Base-by-base conservation (phyloP, 2,797 vertebrate species). In the Nannoperca obscura region DNA sequence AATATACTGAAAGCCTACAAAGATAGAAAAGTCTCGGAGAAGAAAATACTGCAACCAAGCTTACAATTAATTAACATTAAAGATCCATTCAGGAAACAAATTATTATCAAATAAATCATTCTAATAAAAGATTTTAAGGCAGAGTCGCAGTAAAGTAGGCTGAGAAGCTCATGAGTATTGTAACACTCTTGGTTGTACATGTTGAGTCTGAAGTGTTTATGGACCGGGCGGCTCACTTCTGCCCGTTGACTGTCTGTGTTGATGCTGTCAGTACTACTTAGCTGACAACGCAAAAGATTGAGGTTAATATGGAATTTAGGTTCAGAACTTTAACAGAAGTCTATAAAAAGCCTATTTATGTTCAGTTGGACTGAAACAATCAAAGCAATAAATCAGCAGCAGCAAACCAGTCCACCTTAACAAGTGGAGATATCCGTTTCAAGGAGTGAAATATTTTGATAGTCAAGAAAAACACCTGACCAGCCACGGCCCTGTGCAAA, bases 381-480 rank as follows among this genome's bases (percentile, higher is more conserved):
- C n/a, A n/a, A 52, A 47, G 24, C 50, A 47, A 42, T 44, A 52
- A 53, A 64, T 36, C 27, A 47, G 4, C 30, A 8, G 47, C 14
- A 34, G 19, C 19, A 52, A 64, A 44, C 27, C 8, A 46, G 24
- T 54, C 27, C 10, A 24, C 6, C 11, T n/a, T 2, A 61, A 54
- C 10, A 7, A 3, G 12, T 24, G 13, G 7, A 58, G 15, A 49
- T n/a, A 4, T 54, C n/a, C 1, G 7, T 24, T 70, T 42, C 17
- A 42, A 59, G 9, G 20, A 61, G 38, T 20, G n/a, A 14, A 59
- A 53, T 0, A 9, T 12, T 22, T 38, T 5, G 3, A n/a, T 14
- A 42, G 20, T 3, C 27, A 58, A 55, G 14, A 71, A 63, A 54
- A 75, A 59, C 52, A 64, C 14, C 24, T 11, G 7, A 49, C 50